phyloP scores from a whole-genome alignment of 2,888 invertebrate genomes.

The Agrypnus murinus region DNA sequence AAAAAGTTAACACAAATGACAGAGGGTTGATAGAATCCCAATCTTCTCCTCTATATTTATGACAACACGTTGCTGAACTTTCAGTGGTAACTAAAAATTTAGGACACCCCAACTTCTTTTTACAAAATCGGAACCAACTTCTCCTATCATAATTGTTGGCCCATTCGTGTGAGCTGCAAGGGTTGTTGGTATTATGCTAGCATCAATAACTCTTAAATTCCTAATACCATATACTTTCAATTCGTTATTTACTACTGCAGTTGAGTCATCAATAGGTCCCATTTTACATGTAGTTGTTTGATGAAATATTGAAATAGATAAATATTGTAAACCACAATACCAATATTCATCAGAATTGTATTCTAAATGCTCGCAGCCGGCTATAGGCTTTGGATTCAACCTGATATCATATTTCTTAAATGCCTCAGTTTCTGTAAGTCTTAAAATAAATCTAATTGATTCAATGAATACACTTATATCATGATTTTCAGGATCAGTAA shows the following conservation, averaged over 20 bases:
- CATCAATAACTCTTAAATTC: conserved; percentile 79
- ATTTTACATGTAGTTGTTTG: conserved; percentile 66
- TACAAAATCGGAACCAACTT: conserved; percentile 80
- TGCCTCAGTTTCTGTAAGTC: conserved; percentile 64
- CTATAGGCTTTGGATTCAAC: conserved; percentile 73
- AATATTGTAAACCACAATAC: conserved; percentile 72
- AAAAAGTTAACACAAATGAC: too few relatives aligned
- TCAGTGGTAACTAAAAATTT: too few relatives aligned
- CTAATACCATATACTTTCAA: conserved; percentile 76
- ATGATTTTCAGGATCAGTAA: conserved; percentile 5
- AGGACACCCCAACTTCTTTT: conserved; percentile 58
- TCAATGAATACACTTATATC: neutral
- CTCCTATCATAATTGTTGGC: conserved; percentile 82
- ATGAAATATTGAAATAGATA: neutral
- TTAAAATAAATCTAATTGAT: conserved; percentile 45
- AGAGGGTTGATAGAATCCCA: too few relatives aligned
- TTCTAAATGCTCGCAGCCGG: conserved; percentile 73
- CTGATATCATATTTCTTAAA: conserved; percentile 76
- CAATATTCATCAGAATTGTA: conserved; percentile 79
- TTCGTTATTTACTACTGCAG: conserved; percentile 53
- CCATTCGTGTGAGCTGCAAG: conserved; percentile 80
- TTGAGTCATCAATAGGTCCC: conserved; percentile 75
- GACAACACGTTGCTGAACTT: too few relatives aligned
- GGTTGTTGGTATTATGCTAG: conserved; percentile 79
- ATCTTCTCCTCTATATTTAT: too few relatives aligned